Base-by-base conservation (phyloP, 2,797 vertebrate genomes). In the Ptychadena robeensis region DNA sequence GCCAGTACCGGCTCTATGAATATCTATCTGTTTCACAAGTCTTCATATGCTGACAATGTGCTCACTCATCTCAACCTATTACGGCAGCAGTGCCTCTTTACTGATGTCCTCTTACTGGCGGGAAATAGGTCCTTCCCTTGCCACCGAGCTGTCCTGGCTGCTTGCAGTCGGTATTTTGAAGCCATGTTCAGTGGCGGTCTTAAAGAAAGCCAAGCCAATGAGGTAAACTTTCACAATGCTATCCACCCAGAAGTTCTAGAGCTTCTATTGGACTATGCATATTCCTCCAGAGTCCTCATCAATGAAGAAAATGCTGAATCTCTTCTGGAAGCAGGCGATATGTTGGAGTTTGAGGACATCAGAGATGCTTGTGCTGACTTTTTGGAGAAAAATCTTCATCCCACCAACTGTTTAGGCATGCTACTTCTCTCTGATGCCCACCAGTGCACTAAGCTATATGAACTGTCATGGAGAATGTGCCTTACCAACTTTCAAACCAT, bases 331-430 rank as follows among this genome's bases (percentile, higher is more conserved):
- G 98, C 98, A 0, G 98, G 98, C 0, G 98, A 99, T 93, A 99
- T 99, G 98, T 88, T 99, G 65, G 97, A 99, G 88, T 99, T 99
- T 86, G 97, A 99, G 89, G 98, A 99, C 90, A 98, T 99, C 87
- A 94, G 98, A 15, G 98, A 99, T 27, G 98, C 97, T 4, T 99
- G 97, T 7, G 98, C 98, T 0, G 97, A 99, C 85, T 99, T 99
- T 87, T 89, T 99, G 2, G 97, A 99, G 86, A 96, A 96, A 89
- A 99, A 99, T 88, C 96, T 99, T 76, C 95, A 99, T 80, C 97
- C 97, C 9, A 95, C 96, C 74, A 99, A 99, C 90, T 99, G 98
- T 86, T 95, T 99, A 0, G 98, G 97, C 71, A 99, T 99, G 97
- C 90, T 99, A 87, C 89, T 98, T 87, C 92, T 99, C 66, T 98